Evolutionary conservation across 2,797 vertebrate species (phyloP), one percentile per base, ranked within the genome.

Genomic region (Odontamblyopus rebecca): DNA sequence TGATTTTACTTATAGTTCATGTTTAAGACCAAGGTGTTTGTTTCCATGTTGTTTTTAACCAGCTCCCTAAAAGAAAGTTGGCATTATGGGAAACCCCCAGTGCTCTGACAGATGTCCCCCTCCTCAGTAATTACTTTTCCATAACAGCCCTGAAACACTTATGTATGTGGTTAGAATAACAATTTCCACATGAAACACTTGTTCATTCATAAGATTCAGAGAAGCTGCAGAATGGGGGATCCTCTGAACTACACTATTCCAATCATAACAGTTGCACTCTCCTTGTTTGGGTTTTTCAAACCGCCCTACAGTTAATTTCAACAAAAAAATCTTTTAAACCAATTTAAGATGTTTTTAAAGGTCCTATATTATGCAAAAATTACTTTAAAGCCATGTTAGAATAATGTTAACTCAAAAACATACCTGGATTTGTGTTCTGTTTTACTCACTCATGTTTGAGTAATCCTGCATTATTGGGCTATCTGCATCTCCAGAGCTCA

Each of bases 101-200:
- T 73, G 78, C 79, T 64, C 85, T 75, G 80, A 87, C 83, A 86
- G 78, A 84, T 59, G 75, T 75, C 82, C 87, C 82, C 80, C 84
- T 41, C 75, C 76, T 61, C 75, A 62, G 71, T 86, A 88, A 91
- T 89, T 90, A 88, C 88, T 89, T 91, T 90, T 91, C 86, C 88
- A 89, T 86, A 87, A 90, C 86, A 84, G 85, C 72, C 67, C 83
- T 81, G 82, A 83, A 87, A 90, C 83, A 81, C 80, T 89, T 80
- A 75, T 88, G 89, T 84, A 75, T 85, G 85, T 83, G 83, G 83
- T 82, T 80, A 84, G 79, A 85, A 89, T 76, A 89, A 91, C 85
- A 89, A 83, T 87, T 87, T 89, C 83, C 88, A 89, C 86, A 76
- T 86, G 86, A 88, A 90, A 90, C 80, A 82, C 87, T 82, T n/a